Conservation (phyloP, 1,140 invertebrate genomes). For the Drosophila rufa region DNA sequence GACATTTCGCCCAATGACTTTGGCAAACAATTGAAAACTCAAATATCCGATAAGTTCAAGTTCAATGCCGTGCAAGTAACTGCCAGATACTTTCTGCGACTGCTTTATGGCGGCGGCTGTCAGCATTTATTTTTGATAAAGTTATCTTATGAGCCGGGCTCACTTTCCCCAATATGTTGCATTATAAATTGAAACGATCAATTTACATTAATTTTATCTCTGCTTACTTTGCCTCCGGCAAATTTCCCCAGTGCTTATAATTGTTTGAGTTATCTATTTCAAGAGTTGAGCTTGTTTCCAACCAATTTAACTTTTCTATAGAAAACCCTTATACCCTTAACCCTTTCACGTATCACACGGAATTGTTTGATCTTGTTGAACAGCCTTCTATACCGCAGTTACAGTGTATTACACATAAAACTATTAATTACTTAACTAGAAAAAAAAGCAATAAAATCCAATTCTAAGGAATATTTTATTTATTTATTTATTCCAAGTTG, state of each 20-base stretch:
- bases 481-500: neutral
- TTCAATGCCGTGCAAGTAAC: slow-evolving; percentile 64
- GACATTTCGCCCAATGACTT: slow-evolving; percentile 66
- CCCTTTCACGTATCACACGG: neutral
- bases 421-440: neutral
- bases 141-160: slow-evolving; percentile 14
- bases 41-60: slow-evolving; percentile 65
- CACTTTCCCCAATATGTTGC: slow-evolving; percentile 51
- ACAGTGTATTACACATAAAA: neutral
- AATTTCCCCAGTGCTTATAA: slow-evolving; percentile 23
- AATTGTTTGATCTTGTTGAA: neutral
- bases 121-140: slow-evolving; percentile 75
- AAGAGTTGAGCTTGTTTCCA: neutral
- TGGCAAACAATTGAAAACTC: slow-evolving; percentile 69
- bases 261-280: slow-evolving; percentile 19
- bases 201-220: slow-evolving; percentile 74
- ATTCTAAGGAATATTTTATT: no score
- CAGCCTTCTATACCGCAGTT: neutral
- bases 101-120: slow-evolving; percentile 28
- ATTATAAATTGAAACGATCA: slow-evolving; percentile 82
- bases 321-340: no score
- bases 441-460: no score
- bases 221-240: slow-evolving; percentile 10
- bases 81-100: slow-evolving; percentile 59
- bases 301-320: neutral